A percentile compares a stretch with the other conserved stretches of the same genome.
phyloP scores from a whole-genome alignment of 2,113 vertebrate species.

The Thinocorus orbignyianus region DNA sequence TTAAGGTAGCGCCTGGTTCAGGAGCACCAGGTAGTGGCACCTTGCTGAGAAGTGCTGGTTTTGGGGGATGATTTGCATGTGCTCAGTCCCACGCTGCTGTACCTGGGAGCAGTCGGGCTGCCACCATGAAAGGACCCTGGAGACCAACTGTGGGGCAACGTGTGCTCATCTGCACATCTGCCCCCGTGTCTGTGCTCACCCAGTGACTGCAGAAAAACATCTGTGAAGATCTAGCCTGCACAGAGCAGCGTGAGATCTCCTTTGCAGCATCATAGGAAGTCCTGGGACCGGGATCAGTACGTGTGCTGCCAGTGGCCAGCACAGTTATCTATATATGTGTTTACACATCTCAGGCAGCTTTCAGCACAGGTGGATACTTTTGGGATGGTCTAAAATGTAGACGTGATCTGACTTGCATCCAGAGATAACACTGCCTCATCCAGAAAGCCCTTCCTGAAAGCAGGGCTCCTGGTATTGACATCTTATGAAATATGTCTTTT shows the following conservation, averaged over 20 bases:
- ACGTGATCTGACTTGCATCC: background rate
- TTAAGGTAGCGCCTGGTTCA: background rate
- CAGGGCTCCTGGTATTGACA: background rate
- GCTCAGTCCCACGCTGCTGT: background rate
- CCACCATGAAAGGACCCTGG: background rate
- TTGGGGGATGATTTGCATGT: background rate
- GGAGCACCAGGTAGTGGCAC: background rate
- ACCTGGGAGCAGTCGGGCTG: background rate
- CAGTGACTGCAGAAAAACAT: background rate
- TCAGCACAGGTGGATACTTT: background rate
- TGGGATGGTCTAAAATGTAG: background rate
- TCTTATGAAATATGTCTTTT: background rate
- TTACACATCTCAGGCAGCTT: background rate
- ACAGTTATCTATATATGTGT: background rate
- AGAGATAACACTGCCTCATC: background rate
- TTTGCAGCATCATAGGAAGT: background rate
- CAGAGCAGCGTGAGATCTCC: background rate
- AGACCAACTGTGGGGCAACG: background rate
- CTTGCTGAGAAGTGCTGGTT: accelerated
- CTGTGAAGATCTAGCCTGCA: background rate
- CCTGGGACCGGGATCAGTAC: background rate
- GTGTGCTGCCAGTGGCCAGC: background rate
- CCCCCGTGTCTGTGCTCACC: background rate
- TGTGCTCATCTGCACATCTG: background rate
- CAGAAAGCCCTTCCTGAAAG: background rate